A percentile compares a stretch with the other conserved stretches of the same genome.
phyloP scores from a whole-genome alignment of 1,140 invertebrate species.

The Eumeta japonica region DNA sequence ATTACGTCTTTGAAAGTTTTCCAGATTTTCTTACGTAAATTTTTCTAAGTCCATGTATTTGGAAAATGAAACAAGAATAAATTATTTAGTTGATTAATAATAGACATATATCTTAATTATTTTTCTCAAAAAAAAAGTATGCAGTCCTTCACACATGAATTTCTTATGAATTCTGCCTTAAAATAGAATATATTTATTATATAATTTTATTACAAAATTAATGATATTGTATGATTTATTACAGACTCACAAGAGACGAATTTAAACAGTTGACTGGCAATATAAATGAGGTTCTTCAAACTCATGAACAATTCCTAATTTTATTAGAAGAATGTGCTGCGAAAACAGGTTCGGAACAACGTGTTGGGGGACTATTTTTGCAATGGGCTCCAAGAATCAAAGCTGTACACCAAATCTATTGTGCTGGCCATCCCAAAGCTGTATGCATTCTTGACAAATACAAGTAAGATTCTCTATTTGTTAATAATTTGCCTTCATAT shows the following conservation, averaged over 20 bases:
- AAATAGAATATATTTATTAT: too few species aligned
- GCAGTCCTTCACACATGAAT: background rate
- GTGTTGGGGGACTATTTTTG: conserved; percentile 89
- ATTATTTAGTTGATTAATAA: too few species aligned
- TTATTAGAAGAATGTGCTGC: conserved; percentile 74
- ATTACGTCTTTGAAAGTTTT: too few species aligned
- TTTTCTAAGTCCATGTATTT: too few species aligned
- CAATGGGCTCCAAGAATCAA: conserved; percentile 84
- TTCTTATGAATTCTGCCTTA: background rate
- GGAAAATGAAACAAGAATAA: too few species aligned
- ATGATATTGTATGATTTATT: conserved; percentile 23
- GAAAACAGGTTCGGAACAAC: conserved; percentile 71
- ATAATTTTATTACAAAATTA: too few species aligned
- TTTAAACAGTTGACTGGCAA: conserved; percentile 85
- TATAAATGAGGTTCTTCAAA: conserved; percentile 80
- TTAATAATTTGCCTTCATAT: too few species aligned
- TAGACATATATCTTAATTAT: conserved; percentile 2
- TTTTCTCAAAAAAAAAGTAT: background rate
- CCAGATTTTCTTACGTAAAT: too few species aligned
- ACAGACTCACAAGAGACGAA: conserved; percentile 80
- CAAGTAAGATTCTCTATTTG: conserved; percentile 62
- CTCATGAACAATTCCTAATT: conserved; percentile 76
- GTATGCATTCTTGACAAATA: conserved; percentile 89
- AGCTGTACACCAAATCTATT: conserved; percentile 83
- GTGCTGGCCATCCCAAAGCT: conserved; percentile 87